These are phyloP conservation scores for Lagocephalus sceleratus DNA, from an alignment of 2,797 vertebrate genomes.

Conservation along the genomic window DNA sequence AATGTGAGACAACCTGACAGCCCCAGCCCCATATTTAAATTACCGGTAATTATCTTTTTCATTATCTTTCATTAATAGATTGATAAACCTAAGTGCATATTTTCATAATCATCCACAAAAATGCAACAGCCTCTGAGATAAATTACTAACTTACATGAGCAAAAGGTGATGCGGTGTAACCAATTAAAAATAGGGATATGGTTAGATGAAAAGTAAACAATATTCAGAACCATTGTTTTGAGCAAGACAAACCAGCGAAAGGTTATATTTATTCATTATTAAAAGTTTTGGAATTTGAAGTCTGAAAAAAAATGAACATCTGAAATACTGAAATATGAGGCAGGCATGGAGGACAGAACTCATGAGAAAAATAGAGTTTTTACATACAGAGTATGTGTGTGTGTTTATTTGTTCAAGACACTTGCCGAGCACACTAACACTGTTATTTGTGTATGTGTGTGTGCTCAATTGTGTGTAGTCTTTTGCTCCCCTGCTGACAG, in stretches of 20 bases:
- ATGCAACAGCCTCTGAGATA: conserved; percentile 9
- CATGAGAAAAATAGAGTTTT: conserved; percentile 20
- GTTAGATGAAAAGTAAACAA: conserved; percentile 34
- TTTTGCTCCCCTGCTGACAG: conserved; percentile 67
- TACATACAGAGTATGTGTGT: conserved; percentile 23
- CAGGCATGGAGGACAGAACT: conserved; percentile 16
- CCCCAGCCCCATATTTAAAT: conserved; percentile 15
- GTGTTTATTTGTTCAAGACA: conserved; percentile 46
- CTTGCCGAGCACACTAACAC: conserved; percentile 28
- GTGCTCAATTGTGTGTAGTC: conserved; percentile 42
- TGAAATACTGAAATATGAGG: conserved; percentile 24
- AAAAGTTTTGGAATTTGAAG: conserved; percentile 1
- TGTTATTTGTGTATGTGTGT: conserved; percentile 18
- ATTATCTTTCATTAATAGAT: conserved; percentile 11
- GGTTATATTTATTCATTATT: conserved; percentile 6
- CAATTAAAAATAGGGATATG: conserved; percentile 56
- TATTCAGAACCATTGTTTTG: neutral
- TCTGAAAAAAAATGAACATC: conserved; percentile 4
- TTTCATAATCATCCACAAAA: neutral
- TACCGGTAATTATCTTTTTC: neutral
- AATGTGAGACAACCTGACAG: conserved; percentile 44
- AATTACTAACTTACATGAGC: conserved; percentile 12
- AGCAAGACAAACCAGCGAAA: neutral
- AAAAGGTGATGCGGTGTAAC: conserved; percentile 46
- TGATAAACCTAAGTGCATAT: too few species aligned